Evolutionary conservation across 2,888 invertebrate genomes (phyloP).

Genomic region (Seladonia tumulorum): DNA sequence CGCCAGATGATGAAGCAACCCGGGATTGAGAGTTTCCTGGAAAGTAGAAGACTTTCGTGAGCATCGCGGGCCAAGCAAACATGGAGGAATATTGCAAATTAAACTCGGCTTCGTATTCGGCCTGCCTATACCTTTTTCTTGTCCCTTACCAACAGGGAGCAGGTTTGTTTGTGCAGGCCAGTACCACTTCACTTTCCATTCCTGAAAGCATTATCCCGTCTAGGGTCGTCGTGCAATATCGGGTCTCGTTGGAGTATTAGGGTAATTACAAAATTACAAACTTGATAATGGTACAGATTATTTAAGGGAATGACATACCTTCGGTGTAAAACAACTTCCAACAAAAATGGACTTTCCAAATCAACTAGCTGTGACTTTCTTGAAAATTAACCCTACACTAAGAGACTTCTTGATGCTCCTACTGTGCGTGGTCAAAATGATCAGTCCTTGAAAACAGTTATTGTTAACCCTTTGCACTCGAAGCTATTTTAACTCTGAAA

Average conservation of each 20-base stretch:
- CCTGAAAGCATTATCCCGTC: not conserved
- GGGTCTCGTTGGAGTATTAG: not conserved
- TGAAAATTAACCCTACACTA: no score
- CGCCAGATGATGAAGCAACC: slow-evolving; percentile 40
- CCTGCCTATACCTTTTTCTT: slow-evolving; percentile 30
- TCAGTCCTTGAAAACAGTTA: no score
- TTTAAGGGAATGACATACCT: no score
- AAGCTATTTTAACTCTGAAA: no score
- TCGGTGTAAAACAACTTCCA: no score
- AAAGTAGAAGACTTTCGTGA: slow-evolving; percentile 64
- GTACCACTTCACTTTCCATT: not conserved
- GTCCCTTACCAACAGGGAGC: not conserved
- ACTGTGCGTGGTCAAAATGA: no score
- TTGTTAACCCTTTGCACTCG: no score
- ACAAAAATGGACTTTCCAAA: no score
- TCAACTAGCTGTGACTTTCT: no score
- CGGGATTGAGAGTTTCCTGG: slow-evolving; percentile 47
- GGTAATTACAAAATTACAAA: no score
- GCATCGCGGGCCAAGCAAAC: slow-evolving; percentile 64
- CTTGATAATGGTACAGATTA: no score
- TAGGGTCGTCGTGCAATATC: not conserved
- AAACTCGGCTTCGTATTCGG: slow-evolving; percentile 53
- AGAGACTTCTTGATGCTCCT: no score
- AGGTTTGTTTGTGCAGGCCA: not conserved
- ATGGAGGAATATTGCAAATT: slow-evolving; percentile 70